phyloP scores from a whole-genome alignment of 2,797 vertebrate species.

The Sebastes vulpes region DNA sequence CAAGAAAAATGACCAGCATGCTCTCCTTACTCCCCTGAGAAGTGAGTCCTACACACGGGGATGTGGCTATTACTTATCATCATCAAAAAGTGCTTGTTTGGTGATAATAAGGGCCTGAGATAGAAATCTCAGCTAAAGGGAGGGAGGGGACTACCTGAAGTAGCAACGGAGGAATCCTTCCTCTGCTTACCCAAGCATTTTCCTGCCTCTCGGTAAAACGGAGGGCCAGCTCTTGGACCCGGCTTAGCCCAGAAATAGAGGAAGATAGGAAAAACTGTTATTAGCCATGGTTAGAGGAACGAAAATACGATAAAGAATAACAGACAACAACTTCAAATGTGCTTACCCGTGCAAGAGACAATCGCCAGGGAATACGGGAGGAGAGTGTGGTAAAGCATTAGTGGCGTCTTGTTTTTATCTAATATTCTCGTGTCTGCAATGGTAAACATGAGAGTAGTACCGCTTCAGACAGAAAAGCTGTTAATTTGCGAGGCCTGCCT shows the following conservation, averaged over 20 bases:
- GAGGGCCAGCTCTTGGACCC: slow-evolving; percentile 75
- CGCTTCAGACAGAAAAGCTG: slow-evolving; percentile 20
- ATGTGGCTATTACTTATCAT: slow-evolving; percentile 86
- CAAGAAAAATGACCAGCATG: slow-evolving; percentile 81
- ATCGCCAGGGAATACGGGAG: slow-evolving; percentile 32
- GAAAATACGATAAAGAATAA: slow-evolving; percentile 77
- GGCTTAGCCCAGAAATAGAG: slow-evolving; percentile 78
- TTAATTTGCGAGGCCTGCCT: slow-evolving; percentile 21
- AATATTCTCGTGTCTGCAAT: slow-evolving; percentile 30
- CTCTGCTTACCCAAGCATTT: slow-evolving; percentile 83
- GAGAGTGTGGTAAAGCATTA: slow-evolving; percentile 33
- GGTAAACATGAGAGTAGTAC: slow-evolving; percentile 44
- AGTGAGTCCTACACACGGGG: slow-evolving; percentile 77
- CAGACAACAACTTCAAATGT: slow-evolving; percentile 77
- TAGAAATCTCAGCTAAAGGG: slow-evolving; percentile 80
- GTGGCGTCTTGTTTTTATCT: slow-evolving; percentile 52
- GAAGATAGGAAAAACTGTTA: slow-evolving; percentile 78
- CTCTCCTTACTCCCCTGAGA: slow-evolving; percentile 76
- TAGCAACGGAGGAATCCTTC: slow-evolving; percentile 79
- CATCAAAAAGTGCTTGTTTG: slow-evolving; percentile 86
- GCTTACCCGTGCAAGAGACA: slow-evolving; percentile 73
- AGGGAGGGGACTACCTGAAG: slow-evolving; percentile 80
- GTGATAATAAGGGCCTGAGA: slow-evolving; percentile 84
- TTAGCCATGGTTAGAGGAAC: slow-evolving; percentile 71
- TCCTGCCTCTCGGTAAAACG: slow-evolving; percentile 70